Evolutionary conservation across 2,888 invertebrate genomes (phyloP).

Genomic region (Macaria liturata): DNA sequence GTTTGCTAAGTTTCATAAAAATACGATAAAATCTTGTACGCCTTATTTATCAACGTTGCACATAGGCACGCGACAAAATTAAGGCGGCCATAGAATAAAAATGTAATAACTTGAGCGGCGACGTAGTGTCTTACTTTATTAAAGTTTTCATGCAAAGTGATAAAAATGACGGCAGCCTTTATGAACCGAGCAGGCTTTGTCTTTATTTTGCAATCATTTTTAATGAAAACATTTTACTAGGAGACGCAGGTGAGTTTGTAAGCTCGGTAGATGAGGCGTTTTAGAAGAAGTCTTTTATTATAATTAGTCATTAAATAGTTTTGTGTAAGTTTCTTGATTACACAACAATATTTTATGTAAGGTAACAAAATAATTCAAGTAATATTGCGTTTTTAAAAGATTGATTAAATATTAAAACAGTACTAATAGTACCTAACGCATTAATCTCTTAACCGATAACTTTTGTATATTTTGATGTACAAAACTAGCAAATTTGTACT

Average conservation of each 20-base stretch:
- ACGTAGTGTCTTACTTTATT: constrained; percentile 66
- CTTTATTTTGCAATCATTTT: constrained; percentile 61
- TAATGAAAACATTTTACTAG: constrained; percentile 40
- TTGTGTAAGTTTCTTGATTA: too few species aligned
- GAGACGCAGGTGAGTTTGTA: constrained; percentile 1
- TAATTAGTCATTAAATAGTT: too few species aligned
- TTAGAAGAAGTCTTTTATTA: too few species aligned
- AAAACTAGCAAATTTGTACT: too few species aligned
- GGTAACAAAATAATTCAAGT: too few species aligned
- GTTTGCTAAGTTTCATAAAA: neutral
- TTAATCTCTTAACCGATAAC: too few species aligned
- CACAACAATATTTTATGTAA: too few species aligned
- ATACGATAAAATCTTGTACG: neutral
- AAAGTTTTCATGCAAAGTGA: constrained; percentile 73
- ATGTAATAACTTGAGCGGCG: constrained; percentile 63
- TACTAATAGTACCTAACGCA: too few species aligned
- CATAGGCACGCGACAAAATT: constrained; percentile 52
- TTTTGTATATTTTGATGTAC: too few species aligned
- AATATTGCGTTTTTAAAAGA: too few species aligned
- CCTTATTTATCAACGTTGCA: constrained; percentile 3
- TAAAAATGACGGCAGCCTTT: constrained; percentile 68
- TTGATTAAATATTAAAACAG: too few species aligned
- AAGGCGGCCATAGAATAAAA: constrained; percentile 65
- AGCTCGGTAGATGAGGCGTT: neutral
- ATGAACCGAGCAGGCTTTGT: constrained; percentile 57